Conservation (phyloP, 2,888 invertebrate species). For the Ditula angustiorana region DNA sequence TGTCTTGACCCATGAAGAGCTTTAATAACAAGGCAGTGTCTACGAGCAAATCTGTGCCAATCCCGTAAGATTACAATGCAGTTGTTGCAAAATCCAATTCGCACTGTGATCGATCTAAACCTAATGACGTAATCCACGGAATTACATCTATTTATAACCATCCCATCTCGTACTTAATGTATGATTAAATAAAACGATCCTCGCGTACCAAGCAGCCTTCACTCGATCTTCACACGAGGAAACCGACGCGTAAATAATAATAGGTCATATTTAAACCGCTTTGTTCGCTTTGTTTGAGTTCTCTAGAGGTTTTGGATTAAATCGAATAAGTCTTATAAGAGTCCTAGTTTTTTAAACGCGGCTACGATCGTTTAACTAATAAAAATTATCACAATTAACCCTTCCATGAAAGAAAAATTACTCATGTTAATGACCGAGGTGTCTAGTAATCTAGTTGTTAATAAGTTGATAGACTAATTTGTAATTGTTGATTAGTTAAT, state of each 20-base stretch:
- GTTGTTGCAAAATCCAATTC: conserved; percentile 29
- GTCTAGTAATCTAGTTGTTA: too few species aligned
- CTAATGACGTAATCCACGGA: conserved; percentile 56
- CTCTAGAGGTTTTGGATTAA: neutral
- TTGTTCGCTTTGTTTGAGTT: neutral
- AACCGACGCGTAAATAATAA: conserved; percentile 16
- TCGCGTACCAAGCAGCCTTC: conserved; percentile 32
- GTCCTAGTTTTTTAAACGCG: too few species aligned
- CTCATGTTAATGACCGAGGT: too few species aligned
- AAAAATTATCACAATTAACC: too few species aligned
- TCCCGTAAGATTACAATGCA: neutral
- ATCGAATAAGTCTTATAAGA: neutral
- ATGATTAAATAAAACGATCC: conserved; percentile 37
- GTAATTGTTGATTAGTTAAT: too few species aligned
- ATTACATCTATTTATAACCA: conserved; percentile 64
- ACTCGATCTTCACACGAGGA: conserved; percentile 21
- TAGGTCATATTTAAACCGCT: neutral
- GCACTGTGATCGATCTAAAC: conserved; percentile 40
- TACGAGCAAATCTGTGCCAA: neutral
- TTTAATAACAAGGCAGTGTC: neutral
- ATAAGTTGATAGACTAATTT: too few species aligned
- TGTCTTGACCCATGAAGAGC: conserved; percentile 22
- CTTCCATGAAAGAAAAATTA: too few species aligned
- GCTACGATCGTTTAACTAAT: too few species aligned
- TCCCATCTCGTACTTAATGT: conserved; percentile 37